phyloP scores from a whole-genome alignment of 2,797 vertebrate genomes.

The Perdix hodgsoniae region DNA sequence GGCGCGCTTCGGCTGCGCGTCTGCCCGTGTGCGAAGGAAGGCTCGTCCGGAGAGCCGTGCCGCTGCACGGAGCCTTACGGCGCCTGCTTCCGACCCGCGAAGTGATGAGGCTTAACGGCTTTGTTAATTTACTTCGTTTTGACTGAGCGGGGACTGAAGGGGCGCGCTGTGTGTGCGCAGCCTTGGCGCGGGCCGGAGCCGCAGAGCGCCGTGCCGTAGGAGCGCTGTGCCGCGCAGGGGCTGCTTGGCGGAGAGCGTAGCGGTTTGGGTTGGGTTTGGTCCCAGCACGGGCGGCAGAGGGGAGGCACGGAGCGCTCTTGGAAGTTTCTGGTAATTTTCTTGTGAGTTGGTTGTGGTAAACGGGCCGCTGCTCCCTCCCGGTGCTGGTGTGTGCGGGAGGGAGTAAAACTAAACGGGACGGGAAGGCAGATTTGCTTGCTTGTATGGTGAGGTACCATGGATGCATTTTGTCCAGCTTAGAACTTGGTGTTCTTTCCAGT shows the following conservation, averaged over 20 bases:
- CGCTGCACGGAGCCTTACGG: not conserved
- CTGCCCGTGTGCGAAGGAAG: not conserved
- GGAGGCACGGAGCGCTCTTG: not conserved
- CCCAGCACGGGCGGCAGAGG: not conserved
- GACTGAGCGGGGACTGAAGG: not conserved
- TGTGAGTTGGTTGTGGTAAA: not conserved
- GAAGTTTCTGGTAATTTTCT: not conserved
- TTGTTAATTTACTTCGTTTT: not conserved
- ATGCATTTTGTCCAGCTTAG: not conserved
- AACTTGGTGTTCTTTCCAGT: not conserved
- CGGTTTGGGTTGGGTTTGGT: not conserved
- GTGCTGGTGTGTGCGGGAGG: accelerated
- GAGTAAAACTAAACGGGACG: not conserved
- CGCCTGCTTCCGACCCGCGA: not conserved
- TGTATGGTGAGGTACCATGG: not conserved
- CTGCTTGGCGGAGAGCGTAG: not conserved
- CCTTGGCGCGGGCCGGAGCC: not conserved
- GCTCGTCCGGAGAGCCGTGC: not conserved
- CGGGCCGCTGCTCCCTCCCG: not conserved
- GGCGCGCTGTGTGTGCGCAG: not conserved
- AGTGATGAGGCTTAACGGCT: not conserved
- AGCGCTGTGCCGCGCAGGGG: accelerated
- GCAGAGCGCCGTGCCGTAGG: not conserved
- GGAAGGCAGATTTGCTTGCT: not conserved
- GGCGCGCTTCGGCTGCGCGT: not conserved